These are phyloP conservation scores for Synodontis membranacea DNA, from an alignment of 2,113 vertebrate species.

Conservation along the genomic window DNA sequence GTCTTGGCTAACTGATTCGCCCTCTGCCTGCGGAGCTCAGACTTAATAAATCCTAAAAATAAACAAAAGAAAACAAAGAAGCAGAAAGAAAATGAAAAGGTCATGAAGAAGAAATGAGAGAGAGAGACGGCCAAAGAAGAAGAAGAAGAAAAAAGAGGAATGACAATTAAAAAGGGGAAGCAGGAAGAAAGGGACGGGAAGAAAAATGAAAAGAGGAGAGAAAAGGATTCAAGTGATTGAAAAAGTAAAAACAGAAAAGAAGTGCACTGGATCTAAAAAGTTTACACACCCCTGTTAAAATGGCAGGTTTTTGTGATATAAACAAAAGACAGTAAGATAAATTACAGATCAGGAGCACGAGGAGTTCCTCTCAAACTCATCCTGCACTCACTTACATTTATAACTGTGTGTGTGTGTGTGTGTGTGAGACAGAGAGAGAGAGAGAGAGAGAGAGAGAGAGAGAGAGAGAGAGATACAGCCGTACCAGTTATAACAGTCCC, in stretches of 20 bases:
- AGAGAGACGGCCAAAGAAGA: background rate
- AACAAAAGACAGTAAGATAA: no score
- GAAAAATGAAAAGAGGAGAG: background rate
- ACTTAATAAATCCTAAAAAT: conserved; percentile 45
- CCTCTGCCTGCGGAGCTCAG: conserved; percentile 52
- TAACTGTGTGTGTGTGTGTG: background rate
- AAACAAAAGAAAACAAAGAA: background rate
- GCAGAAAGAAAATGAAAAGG: no score
- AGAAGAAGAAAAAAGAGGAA: background rate
- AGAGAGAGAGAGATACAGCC: background rate
- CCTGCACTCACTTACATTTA: background rate
- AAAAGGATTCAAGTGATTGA: background rate
- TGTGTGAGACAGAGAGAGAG: background rate
- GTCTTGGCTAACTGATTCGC: conserved; percentile 40
- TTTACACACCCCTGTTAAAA: background rate
- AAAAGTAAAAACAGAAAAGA: no score
- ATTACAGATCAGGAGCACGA: no score
- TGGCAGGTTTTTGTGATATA: no score
- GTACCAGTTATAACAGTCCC: conserved; percentile 86
- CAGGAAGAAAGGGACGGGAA: no score
- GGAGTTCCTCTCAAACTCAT: background rate
- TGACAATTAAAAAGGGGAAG: no score
- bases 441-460: background rate
- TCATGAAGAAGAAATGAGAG: background rate
- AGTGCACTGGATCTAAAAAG: background rate